Evolutionary conservation across 2,888 invertebrate species (phyloP).

Genomic region (Sipunculus nudus): DNA sequence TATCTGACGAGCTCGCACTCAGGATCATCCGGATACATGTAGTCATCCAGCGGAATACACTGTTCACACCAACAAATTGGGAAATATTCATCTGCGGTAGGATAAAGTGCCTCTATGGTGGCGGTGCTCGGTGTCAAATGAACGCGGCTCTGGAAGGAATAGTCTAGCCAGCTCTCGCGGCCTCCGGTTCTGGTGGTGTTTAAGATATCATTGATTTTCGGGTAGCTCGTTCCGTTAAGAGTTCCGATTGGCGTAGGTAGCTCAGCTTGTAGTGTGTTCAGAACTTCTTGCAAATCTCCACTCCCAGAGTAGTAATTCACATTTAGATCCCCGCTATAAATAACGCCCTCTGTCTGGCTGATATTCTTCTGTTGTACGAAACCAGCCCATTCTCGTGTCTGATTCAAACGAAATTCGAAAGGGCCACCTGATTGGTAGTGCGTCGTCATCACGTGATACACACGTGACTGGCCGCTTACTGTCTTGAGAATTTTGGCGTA

Average conservation of each 20-base stretch:
- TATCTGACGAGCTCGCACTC: slow-evolving; percentile 1
- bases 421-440: slow-evolving; percentile 17
- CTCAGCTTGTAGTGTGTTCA: slow-evolving; percentile 10
- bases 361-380: slow-evolving; percentile 13
- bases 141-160: slow-evolving; percentile 8
- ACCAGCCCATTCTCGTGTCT: slow-evolving; percentile 11
- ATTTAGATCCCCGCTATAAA: slow-evolving; percentile 25
- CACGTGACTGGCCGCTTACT: neutral
- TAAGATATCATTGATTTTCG: slow-evolving; percentile 22
- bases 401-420: slow-evolving; percentile 4
- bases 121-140: slow-evolving; percentile 5
- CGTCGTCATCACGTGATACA: slow-evolving; percentile 10
- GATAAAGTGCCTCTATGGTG: slow-evolving; percentile 8
- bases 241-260: slow-evolving; percentile 13
- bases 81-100: slow-evolving; percentile 14
- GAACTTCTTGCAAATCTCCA: neutral
- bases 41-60: slow-evolving; percentile 12
- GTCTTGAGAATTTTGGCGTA: slow-evolving; percentile 19
- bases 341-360: slow-evolving; percentile 11
- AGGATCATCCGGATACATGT: slow-evolving; percentile 9
- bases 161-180: slow-evolving; percentile 19
- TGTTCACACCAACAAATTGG: slow-evolving; percentile 19
- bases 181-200: slow-evolving; percentile 19
- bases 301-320: slow-evolving; percentile 6
- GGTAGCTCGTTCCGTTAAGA: slow-evolving; percentile 15